These are phyloP conservation scores for Hoplostethus mediterraneus DNA, from an alignment of 2,797 vertebrate genomes.

Conservation along the genomic window DNA sequence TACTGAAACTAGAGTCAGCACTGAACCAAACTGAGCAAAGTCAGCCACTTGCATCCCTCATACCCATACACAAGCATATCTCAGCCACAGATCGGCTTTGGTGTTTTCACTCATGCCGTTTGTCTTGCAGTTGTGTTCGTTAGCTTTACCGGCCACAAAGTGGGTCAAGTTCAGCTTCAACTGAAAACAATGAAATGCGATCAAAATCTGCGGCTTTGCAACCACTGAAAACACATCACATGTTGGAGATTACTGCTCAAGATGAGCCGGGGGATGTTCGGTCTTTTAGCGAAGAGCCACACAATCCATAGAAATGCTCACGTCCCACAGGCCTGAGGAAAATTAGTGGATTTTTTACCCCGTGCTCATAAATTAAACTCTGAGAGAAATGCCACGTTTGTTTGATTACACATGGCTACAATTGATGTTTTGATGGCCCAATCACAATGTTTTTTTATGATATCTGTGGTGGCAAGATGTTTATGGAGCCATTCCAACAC, in stretches of 20 bases:
- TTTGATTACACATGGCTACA: conserved; percentile 58
- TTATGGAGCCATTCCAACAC: conserved; percentile 55
- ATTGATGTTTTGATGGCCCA: conserved; percentile 59
- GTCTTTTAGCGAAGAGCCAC: conserved; percentile 44
- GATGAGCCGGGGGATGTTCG: conserved; percentile 53
- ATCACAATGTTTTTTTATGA: conserved; percentile 62
- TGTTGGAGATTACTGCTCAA: conserved; percentile 58
- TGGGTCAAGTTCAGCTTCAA: conserved; percentile 43
- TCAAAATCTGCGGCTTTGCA: conserved; percentile 54
- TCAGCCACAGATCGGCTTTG: conserved; percentile 29
- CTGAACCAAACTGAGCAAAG: background rate
- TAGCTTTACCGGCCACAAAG: conserved; percentile 47
- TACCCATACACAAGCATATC: background rate
- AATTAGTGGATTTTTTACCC: conserved; percentile 64
- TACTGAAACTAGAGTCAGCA: background rate
- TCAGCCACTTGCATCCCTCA: conserved; percentile 1
- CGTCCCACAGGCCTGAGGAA: conserved; percentile 48
- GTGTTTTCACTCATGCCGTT: conserved; percentile 31
- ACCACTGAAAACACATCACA: conserved; percentile 57
- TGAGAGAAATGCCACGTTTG: conserved; percentile 49
- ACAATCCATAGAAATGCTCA: conserved; percentile 34
- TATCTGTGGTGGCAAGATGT: conserved; percentile 66
- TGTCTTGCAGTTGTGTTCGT: conserved; percentile 43
- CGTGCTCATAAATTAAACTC: conserved; percentile 63
- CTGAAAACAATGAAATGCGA: conserved; percentile 64